Base-by-base conservation (phyloP, 2,113 vertebrate species). In the Protobothrops flavoviridis region DNA sequence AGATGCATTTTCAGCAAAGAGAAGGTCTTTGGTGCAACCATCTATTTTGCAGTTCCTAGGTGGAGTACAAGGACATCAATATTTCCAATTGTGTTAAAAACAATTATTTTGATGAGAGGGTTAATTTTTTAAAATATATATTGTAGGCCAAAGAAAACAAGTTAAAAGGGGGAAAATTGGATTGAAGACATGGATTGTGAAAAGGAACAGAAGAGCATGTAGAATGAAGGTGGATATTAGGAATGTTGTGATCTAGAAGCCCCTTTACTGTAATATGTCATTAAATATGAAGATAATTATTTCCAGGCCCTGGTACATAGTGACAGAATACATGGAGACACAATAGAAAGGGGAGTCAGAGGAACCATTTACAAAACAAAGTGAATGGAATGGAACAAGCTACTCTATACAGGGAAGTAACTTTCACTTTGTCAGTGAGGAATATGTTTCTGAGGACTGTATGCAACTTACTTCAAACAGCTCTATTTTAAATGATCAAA, bases 401-500 rank as follows among this genome's bases (percentile, higher is more conserved):
- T 48, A 74, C 2, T 4, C 20, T 33, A 33, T 13, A 29, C 20
- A 81, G 33, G 69, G 4, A 56, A 1, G 4, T 0, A 9, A 24
- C 10, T 74, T 43, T 90, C 59, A 90, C 12, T 26, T 13, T 90
- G 57, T 29, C 33, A 43, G 26, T 45, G 88, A 61, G 45, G 59
- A 17, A 50, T 61, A 52, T 50, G 64, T 90, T 90, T 52, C 89
- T 64, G 12, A 26, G 20, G 48, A n/a, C 33, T 29, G 17, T 17
- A 5, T 12, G 74, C 61, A 89, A 50, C 90, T 81, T n/a, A 11
- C 23, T 81, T 81, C 0, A 0, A 43, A 10, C 0, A 0, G 0
- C 9, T 15, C 69, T 69, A 33, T 55, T 92, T 92, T 89, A 55
- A 13, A 85, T 26, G 5, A 0, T 52, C 61, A 17, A 85, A 9